Evolutionary conservation across 2,797 vertebrate genomes (phyloP), one percentile per base, ranked within the genome.

Genomic region (Scomberomorus guttatus): DNA sequence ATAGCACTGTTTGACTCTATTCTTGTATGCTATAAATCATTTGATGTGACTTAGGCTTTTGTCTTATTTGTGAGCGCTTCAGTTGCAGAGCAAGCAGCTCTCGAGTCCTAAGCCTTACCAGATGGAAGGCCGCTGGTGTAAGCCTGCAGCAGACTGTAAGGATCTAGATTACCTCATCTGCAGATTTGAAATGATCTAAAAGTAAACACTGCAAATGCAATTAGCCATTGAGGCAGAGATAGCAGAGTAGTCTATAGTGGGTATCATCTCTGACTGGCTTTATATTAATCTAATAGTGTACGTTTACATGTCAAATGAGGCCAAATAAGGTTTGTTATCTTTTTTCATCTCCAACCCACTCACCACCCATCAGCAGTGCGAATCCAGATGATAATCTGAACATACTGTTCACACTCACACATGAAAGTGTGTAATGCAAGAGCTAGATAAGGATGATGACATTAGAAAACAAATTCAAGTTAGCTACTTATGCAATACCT

Each of bases 121-220:
- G 90, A 92, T 78, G 84, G 87, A 79, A 27, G 73, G 15, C 14
- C n/a, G 18, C 70, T 34, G 0, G 10, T 22, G 6, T 82, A 77
- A 87, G 59, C 74, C 77, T 14, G 11, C 57, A 81, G 75, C 86
- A 90, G 82, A 87, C 77, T 77, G 83, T 57, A 7, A 73, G 75
- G 75, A 79, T 89, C 75, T 66, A 48, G 14, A 71, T 76, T 25
- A 77, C 46, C 68, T 82, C 75, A 74, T 78, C 48, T 50, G 22
- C 71, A 85, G 76, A 87, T 81, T 57, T 85, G 3, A 85, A 81
- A 85, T 72, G 37, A 87, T 84, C 72, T 72, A 69, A 46, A 72
- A 67, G 66, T 65, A 74, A 80, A 72, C 50, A 2, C 18, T 85
- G 51, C 61, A 76, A 87, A 79, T 75, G 39, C 32, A 72, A 61